Evolutionary conservation across 2,113 vertebrate species (phyloP).

Genomic region (Acanthisitta chloris): DNA sequence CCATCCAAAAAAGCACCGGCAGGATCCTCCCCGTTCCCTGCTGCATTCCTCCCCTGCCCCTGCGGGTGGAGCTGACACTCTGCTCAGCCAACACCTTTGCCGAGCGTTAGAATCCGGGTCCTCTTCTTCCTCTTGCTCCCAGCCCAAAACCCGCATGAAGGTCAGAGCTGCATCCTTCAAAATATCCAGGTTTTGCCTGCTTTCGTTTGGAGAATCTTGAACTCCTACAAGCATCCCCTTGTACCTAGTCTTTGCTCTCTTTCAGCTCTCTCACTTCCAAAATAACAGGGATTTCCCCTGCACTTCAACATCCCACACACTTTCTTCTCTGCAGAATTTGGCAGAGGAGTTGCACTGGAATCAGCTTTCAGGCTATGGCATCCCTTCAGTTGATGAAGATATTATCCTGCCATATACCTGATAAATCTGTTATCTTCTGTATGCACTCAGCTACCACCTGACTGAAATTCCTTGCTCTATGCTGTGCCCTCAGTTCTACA

Average conservation of each 20-base stretch:
- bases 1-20: rapidly evolving
- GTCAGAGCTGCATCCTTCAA: background rate
- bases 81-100: background rate
- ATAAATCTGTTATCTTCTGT: background rate
- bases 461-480: background rate
- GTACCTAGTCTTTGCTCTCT: background rate
- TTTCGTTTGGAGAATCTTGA: background rate
- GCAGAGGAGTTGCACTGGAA: background rate
- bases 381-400: background rate
- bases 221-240: background rate
- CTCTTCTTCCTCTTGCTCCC: background rate
- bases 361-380: background rate
- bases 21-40: background rate
- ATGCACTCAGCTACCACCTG: background rate
- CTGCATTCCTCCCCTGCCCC: background rate
- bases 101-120: rapidly evolving
- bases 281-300: background rate
- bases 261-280: background rate
- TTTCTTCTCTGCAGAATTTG: background rate
- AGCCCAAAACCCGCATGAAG: rapidly evolving
- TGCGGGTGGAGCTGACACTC: background rate
- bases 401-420: background rate
- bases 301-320: background rate
- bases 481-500: background rate
- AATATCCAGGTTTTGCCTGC: background rate